Evolutionary conservation across 2,888 invertebrate species (phyloP).

Genomic region (Agrochola lychnidis): DNA sequence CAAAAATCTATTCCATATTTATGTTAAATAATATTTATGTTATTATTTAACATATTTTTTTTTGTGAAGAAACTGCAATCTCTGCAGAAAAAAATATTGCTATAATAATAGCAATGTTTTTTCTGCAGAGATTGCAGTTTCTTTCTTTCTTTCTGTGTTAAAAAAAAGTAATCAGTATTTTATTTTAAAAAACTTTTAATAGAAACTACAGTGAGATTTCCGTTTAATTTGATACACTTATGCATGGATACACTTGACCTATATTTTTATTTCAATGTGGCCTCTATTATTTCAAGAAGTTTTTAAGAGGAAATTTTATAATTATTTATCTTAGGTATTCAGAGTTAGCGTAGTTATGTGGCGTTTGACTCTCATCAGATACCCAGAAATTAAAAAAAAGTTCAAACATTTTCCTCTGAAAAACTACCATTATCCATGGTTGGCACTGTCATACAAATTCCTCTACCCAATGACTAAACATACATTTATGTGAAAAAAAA

Average conservation of each 20-base stretch:
- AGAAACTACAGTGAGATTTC: no score
- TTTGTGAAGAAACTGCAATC: no score
- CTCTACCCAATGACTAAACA: slow-evolving; percentile 35
- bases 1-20: no score
- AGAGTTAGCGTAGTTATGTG: not conserved
- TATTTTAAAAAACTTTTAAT: no score
- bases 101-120: no score
- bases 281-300: not conserved
- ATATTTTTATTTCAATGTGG: not conserved
- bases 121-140: not conserved
- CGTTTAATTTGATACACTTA: not conserved
- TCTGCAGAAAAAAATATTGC: no score
- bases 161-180: not conserved
- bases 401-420: slow-evolving; percentile 15
- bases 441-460: slow-evolving; percentile 44
- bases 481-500: not conserved
- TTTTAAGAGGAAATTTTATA: not conserved
- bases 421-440: not conserved
- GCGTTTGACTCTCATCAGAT: not conserved
- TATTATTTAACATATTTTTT: no score
- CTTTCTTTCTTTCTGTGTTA: not conserved
- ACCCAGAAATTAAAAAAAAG: slow-evolving; percentile 20
- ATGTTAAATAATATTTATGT: no score
- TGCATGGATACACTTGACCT: not conserved
- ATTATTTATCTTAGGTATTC: not conserved